Percentiles rank a stretch among this genome's conserved stretches.
Conservation (phyloP, 2,113 vertebrate genomes). For the Leptobrachium leishanense region DNA sequence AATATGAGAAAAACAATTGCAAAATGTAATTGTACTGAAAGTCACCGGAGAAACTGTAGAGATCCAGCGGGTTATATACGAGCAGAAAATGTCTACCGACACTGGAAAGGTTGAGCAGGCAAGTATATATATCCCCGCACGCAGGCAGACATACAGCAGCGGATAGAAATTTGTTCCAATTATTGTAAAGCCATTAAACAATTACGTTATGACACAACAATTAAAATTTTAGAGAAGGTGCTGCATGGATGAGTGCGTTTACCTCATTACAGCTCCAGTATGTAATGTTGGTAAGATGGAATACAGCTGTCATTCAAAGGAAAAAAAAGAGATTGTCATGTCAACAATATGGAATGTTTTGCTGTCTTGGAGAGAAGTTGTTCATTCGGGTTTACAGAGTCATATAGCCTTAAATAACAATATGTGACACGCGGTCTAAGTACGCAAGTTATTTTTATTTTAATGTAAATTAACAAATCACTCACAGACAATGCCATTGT, state of each 20-base stretch:
- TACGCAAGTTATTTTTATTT: not conserved
- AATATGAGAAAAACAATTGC: not conserved
- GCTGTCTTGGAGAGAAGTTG: not conserved
- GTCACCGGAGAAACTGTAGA: not conserved
- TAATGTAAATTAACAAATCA: not conserved
- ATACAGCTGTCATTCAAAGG: slow-evolving; percentile 15
- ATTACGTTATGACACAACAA: slow-evolving; percentile 37
- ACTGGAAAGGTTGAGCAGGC: not conserved
- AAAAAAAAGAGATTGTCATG: slow-evolving; percentile 25
- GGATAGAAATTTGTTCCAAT: slow-evolving; percentile 16
- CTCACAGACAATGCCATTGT: not conserved
- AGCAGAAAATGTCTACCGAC: not conserved
- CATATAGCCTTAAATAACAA: not conserved
- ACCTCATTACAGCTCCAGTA: slow-evolving; percentile 30
- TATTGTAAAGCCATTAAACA: slow-evolving; percentile 42
- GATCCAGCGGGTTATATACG: not conserved
- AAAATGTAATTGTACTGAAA: not conserved
- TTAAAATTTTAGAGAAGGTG: slow-evolving; percentile 35
- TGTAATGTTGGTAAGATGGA: not conserved
- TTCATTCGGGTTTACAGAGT: slow-evolving; percentile 10
- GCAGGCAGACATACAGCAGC: not conserved
- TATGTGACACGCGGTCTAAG: not conserved
- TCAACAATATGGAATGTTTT: slow-evolving; percentile 11
- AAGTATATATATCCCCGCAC: not conserved
- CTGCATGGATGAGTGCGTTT: slow-evolving; percentile 20